A percentile compares a stretch with the other conserved stretches of the same genome.
These are phyloP conservation scores for Isaurus tuberculatus DNA, from an alignment of 92 coral and sea anemone genomes.

Conservation along the genomic window DNA sequence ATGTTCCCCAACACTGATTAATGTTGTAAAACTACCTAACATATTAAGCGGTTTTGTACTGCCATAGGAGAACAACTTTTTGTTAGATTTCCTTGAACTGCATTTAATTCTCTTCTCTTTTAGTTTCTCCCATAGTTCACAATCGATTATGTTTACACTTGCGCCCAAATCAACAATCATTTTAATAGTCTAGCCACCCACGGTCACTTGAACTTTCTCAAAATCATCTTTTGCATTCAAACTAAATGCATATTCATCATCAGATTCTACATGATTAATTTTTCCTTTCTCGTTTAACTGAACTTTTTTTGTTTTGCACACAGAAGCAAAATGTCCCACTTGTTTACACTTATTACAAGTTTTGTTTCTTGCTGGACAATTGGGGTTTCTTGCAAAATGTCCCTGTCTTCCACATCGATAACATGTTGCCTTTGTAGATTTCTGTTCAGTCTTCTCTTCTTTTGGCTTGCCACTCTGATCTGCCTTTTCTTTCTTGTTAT, in stretches of 20 bases:
- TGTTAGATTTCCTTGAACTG: too few relatives aligned
- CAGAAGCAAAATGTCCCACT: slow-evolving; percentile 38
- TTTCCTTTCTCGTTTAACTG: background rate
- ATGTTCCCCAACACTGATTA: too few relatives aligned
- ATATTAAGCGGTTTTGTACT: slow-evolving; percentile 42
- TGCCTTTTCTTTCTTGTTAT: background rate
- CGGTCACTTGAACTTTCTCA: too few relatives aligned
- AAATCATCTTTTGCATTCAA: background rate
- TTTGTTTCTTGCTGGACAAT: slow-evolving; percentile 52
- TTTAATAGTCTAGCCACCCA: slow-evolving; percentile 23
- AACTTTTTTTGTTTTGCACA: slow-evolving; percentile 50
- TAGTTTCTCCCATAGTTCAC: slow-evolving; percentile 25
- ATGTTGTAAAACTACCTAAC: slow-evolving; percentile 39
- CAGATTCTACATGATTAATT: slow-evolving; percentile 17
- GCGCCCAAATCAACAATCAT: slow-evolving; percentile 53
- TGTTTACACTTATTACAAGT: slow-evolving; percentile 33
- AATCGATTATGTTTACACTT: slow-evolving; percentile 29
- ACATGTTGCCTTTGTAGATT: slow-evolving; percentile 1
- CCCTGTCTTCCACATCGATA: slow-evolving; percentile 57
- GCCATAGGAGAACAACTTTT: slow-evolving; percentile 37
- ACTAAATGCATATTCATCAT: slow-evolving; percentile 49
- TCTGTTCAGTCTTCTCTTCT: slow-evolving; percentile 19
- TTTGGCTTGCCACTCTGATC: too few relatives aligned
- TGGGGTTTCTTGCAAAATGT: too few relatives aligned
- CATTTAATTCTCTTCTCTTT: slow-evolving; percentile 19